These are phyloP conservation scores for Melanerpes formicivorus DNA, from an alignment of 2,113 vertebrate genomes.

Conservation along the genomic window DNA sequence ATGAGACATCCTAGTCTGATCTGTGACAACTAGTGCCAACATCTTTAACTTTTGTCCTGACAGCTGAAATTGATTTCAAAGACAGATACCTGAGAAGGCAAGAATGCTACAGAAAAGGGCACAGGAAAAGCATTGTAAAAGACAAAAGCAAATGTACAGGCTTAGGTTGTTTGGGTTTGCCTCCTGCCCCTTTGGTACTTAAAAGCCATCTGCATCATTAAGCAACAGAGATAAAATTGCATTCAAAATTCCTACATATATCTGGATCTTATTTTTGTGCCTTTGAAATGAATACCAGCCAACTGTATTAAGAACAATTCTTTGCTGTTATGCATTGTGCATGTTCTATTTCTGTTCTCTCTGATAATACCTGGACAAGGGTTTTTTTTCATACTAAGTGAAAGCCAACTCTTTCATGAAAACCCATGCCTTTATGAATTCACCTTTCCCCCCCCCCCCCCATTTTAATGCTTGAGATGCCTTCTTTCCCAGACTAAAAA, in stretches of 20 bases:
- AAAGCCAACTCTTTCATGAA: background rate
- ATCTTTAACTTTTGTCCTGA: conserved; percentile 37
- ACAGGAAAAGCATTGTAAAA: background rate
- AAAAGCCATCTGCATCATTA: conserved; percentile 1
- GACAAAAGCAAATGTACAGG: background rate
- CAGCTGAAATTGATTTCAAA: conserved; percentile 37
- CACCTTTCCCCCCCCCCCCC: background rate
- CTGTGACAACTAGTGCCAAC: conserved; percentile 1
- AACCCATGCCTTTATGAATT: background rate
- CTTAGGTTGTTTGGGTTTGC: background rate
- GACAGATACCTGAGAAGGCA: conserved; percentile 21
- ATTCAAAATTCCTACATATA: background rate
- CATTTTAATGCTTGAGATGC: background rate
- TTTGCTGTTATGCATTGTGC: background rate
- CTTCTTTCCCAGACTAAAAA: background rate
- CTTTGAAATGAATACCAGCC: background rate
- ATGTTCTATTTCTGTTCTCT: background rate
- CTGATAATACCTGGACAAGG: background rate
- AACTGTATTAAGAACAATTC: conserved; percentile 1
- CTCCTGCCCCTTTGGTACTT: background rate
- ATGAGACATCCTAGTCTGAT: conserved; percentile 28
- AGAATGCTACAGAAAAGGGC: background rate
- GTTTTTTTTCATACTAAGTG: background rate
- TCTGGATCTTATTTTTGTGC: background rate
- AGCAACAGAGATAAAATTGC: background rate